Percentiles rank a stretch among this genome's conserved stretches.
phyloP scores from a whole-genome alignment of 2,888 invertebrate species.

The Allolobophora icterica region DNA sequence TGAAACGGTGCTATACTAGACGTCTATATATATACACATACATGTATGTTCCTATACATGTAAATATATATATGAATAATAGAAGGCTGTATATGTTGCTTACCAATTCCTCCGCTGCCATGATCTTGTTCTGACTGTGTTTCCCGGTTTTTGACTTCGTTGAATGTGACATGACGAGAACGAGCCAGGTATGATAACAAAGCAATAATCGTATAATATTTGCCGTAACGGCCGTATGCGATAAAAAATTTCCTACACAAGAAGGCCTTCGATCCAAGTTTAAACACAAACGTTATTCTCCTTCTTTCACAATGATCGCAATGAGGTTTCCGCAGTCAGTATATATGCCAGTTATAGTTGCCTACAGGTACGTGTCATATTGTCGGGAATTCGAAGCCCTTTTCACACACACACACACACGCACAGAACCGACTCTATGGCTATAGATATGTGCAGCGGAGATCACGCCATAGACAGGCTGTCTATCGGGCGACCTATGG shows the following conservation, averaged over 20 bases:
- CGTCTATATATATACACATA: too few species aligned
- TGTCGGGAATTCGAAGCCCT: background rate
- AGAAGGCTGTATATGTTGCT: background rate
- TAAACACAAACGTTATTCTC: background rate
- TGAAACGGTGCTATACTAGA: too few species aligned
- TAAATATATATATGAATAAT: too few species aligned
- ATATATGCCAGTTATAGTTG: background rate
- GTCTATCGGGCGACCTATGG: background rate
- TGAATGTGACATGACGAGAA: background rate
- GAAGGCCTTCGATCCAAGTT: background rate
- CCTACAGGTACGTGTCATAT: background rate
- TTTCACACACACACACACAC: background rate
- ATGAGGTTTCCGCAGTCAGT: background rate
- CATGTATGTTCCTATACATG: too few species aligned
- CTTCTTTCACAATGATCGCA: background rate
- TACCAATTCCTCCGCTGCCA: constrained; percentile 1
- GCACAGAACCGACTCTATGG: background rate
- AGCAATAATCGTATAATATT: background rate
- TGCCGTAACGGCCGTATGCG: background rate
- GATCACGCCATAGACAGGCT: background rate
- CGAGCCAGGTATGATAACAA: background rate
- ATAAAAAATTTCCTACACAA: background rate
- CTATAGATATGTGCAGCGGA: background rate
- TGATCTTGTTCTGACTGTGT: background rate
- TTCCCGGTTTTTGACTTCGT: background rate